These are phyloP conservation scores for Candidula unifasciata DNA, from an alignment of 2,888 invertebrate genomes.

Conservation along the genomic window DNA sequence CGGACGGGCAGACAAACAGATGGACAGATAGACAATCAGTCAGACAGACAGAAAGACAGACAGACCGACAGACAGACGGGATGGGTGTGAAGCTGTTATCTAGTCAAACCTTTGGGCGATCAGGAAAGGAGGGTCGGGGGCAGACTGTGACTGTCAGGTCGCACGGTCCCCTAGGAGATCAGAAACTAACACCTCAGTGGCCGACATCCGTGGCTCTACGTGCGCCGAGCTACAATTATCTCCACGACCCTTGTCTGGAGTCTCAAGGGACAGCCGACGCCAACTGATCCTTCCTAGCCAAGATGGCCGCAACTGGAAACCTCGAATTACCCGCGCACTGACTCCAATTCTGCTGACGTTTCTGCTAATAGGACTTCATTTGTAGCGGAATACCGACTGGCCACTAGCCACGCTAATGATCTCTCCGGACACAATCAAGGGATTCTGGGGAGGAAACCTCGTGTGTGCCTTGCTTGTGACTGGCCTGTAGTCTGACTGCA, in stretches of 20 bases:
- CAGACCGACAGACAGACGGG: conserved; percentile 15
- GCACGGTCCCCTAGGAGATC: conserved; percentile 27
- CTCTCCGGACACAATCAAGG: conserved; percentile 34
- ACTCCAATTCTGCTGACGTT: conserved; percentile 18
- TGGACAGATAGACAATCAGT: background rate
- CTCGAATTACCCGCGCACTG: conserved; percentile 42
- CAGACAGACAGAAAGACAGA: background rate
- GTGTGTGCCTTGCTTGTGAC: background rate
- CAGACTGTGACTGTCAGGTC: conserved; percentile 23
- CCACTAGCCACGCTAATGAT: conserved; percentile 28
- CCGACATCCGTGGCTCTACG: conserved; percentile 43
- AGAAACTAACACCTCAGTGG: conserved; percentile 47
- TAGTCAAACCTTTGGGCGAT: conserved; percentile 27
- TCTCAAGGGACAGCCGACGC: conserved; percentile 38
- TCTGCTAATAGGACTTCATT: conserved; percentile 39
- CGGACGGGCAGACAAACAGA: background rate
- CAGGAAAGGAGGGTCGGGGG: background rate
- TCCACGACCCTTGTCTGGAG: conserved; percentile 43
- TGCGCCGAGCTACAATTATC: conserved; percentile 52
- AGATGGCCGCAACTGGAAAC: conserved; percentile 36
- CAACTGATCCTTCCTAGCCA: conserved; percentile 47
- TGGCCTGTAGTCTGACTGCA: too few species aligned
- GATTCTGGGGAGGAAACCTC: background rate
- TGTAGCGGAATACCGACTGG: conserved; percentile 17
- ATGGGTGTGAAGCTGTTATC: conserved; percentile 22